phyloP scores from a whole-genome alignment of 2,888 invertebrate species.

The Euspilapteryx auroguttella region DNA sequence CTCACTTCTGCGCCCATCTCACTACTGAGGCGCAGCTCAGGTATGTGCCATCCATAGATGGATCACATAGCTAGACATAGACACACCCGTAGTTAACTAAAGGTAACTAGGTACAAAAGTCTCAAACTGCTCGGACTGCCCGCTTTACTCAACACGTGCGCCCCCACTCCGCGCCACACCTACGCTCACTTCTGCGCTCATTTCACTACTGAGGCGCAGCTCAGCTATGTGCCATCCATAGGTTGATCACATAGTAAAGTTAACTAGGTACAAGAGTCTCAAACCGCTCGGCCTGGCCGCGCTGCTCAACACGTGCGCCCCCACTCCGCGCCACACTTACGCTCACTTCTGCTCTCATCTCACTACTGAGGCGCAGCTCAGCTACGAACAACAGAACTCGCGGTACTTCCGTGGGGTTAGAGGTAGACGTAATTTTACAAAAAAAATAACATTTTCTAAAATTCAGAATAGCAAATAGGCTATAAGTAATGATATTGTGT shows the following conservation, averaged over 20 bases:
- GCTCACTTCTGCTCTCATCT: conserved; percentile 94
- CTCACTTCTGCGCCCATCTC: conserved; percentile 92
- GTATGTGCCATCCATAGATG: conserved; percentile 13
- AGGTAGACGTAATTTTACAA: too few relatives aligned
- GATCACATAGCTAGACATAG: too few relatives aligned
- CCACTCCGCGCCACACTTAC: conserved; percentile 83
- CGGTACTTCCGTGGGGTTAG: too few relatives aligned
- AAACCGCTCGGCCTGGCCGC: conserved; percentile 93
- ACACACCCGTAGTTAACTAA: too few relatives aligned
- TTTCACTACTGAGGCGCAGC: conserved; percentile 86
- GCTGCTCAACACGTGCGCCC: conserved; percentile 92
- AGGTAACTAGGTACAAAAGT: too few relatives aligned
- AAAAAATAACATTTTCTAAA: too few relatives aligned
- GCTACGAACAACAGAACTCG: conserved; percentile 17
- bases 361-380: conserved; percentile 81
- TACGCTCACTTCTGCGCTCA: conserved; percentile 94
- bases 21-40: conserved; percentile 81
- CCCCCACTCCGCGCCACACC: conserved; percentile 80
- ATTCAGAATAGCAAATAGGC: too few relatives aligned
- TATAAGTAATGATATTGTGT: too few relatives aligned
- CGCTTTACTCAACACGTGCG: conserved; percentile 93
- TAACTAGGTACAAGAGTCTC: too few relatives aligned
- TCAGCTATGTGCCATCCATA: conserved; percentile 25
- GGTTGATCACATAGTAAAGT: too few relatives aligned
- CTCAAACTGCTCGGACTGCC: conserved; percentile 91